Evolutionary conservation across 2,797 vertebrate genomes (phyloP), one percentile per base, ranked within the genome.

Genomic region (Pyrocephalus nanus): DNA sequence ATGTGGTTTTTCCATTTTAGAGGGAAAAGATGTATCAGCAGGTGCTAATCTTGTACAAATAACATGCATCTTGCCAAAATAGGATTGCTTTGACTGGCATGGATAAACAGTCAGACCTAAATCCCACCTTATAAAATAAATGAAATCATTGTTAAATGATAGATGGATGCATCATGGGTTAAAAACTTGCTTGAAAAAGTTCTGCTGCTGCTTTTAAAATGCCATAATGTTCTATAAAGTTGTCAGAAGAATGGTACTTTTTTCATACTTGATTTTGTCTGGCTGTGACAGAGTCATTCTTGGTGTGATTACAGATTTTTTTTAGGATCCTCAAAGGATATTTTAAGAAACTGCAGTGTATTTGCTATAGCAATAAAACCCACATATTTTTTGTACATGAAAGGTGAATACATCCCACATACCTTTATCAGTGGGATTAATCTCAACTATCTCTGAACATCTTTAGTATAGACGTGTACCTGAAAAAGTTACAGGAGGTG

Each of bases 11-110:
- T 75, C 60, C 11, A 73, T 93, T 96, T 91, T 69, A 43, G 25
- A 71, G 60, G 69, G 57, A 79, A 90, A 94, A 88, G 45, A 36
- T 69, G 3, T 69, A 91, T 70, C 92, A 95, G 87, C 79, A 93
- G 88, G 93, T 85, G 67, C 12, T 93, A 93, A 95, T 93, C 90
- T 86, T 91, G 27, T 65, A 70, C 72, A 84, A 79, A 77, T 91
- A 96, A 80, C 67, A 47, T 79, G 57, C 51, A 82, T 92, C 80
- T 95, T 95, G 36, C 51, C 32, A 78, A 78, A 79, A 92, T 45
- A 93, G 75, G 69, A 94, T 86, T 96, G 58, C 72, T 96, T 97
- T 91, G 84, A 92, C 34, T 81, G 76, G 23, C 76, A 53, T 66
- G 66, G 65, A 77, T 93, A 94, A 94, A 67, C 62, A 88, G 72